Conservation (phyloP, 2,888 invertebrate species). For the Pristionchus fissidentatus region DNA sequence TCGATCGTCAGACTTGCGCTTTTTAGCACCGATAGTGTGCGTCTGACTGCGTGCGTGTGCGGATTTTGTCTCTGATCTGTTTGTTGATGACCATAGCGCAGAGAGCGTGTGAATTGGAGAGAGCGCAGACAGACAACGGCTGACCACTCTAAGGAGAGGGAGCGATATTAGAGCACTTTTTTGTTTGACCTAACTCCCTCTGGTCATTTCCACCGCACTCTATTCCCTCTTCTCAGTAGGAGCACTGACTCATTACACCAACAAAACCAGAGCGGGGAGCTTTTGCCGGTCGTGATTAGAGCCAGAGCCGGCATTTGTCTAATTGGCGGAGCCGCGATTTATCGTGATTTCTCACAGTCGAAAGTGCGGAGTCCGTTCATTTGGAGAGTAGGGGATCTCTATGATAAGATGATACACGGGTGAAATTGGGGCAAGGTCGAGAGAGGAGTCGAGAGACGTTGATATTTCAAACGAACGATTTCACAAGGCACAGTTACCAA, state of each 20-base stretch:
- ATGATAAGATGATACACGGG: background rate
- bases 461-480: background rate
- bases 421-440: slow-evolving; percentile 25
- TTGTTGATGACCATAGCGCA: slow-evolving; percentile 9
- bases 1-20: slow-evolving; percentile 16
- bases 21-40: slow-evolving; percentile 23
- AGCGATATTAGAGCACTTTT: slow-evolving; percentile 38
- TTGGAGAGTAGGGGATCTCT: no score
- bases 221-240: no score
- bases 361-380: background rate
- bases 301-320: background rate
- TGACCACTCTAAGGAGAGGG: no score
- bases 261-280: no score
- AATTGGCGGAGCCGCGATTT: background rate
- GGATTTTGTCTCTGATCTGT: slow-evolving; percentile 19
- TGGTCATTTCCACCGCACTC: no score
- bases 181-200: slow-evolving; percentile 43
- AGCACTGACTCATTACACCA: no score
- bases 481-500: no score
- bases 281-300: background rate
- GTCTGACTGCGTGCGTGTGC: no score
- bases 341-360: background rate
- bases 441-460: background rate
- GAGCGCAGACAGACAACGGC: no score
- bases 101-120: background rate